Percentiles rank a stretch among this genome's conserved stretches.
Evolutionary conservation across 2,113 vertebrate species (phyloP).

Genomic region (Grallaria varia): DNA sequence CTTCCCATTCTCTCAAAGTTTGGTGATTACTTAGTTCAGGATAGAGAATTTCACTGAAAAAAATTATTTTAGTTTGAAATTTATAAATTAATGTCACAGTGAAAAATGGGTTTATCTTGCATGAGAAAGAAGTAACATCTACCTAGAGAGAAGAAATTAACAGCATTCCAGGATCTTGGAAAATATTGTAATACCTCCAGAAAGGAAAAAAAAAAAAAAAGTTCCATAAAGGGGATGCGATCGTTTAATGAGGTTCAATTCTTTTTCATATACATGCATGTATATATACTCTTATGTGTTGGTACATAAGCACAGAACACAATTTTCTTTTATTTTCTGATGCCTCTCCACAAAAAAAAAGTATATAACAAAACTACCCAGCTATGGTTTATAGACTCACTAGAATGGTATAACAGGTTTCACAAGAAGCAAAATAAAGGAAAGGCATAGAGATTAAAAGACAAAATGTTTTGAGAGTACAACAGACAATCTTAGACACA

Average conservation of each 20-base stretch:
- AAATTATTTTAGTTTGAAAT: background rate
- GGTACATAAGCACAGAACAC: background rate
- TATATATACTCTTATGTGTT: background rate
- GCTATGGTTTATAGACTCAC: background rate
- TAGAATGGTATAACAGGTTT: background rate
- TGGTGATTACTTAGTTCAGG: background rate
- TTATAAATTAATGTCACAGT: background rate
- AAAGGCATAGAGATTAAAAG: background rate
- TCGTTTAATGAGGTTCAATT: background rate
- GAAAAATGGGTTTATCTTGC: background rate
- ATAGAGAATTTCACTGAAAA: background rate
- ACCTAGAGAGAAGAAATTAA: background rate
- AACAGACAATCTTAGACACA: background rate
- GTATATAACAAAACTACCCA: background rate
- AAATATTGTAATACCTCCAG: background rate
- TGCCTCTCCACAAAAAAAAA: background rate
- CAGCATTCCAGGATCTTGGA: background rate
- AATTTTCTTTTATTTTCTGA: background rate
- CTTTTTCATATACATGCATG: background rate
- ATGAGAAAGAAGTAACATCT: background rate
- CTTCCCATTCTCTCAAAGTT: background rate
- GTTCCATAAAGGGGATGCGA: background rate
- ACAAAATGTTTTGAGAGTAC: background rate
- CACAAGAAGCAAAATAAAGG: background rate
- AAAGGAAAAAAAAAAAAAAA: background rate